Percentiles rank a stretch among this genome's conserved stretches.
These are phyloP conservation scores for Cebidichthys violaceus DNA, from an alignment of 2,113 vertebrate species.

Conservation along the genomic window DNA sequence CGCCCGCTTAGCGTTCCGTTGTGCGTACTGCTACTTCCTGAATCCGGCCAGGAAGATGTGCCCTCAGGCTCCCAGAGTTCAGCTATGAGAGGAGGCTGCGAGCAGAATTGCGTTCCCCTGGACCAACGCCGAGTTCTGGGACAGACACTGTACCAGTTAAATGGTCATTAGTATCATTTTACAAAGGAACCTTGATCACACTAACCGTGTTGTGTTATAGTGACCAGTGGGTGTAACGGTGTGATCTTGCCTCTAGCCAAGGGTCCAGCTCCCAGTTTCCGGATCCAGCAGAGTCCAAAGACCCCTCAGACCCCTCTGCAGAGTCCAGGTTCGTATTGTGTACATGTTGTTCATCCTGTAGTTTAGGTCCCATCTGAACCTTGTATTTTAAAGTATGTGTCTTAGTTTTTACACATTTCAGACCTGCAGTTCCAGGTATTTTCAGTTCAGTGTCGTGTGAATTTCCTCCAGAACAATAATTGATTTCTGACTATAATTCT, in stretches of 20 bases:
- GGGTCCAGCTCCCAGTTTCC: constrained; percentile 79
- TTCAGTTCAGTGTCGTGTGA: no score
- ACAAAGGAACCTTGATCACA: constrained; percentile 7
- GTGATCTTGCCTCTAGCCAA: constrained; percentile 74
- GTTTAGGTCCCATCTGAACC: no score
- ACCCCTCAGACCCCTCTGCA: constrained; percentile 55
- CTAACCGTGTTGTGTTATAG: not conserved
- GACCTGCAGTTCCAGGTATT: not conserved
- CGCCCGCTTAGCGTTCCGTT: constrained; percentile 88
- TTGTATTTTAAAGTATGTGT: no score
- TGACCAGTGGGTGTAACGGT: constrained; percentile 52
- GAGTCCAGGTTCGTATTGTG: constrained; percentile 72
- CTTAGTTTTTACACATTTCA: no score
- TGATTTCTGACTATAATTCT: no score
- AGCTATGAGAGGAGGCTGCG: constrained; percentile 88
- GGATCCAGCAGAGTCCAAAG: constrained; percentile 69
- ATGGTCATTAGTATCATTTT: not conserved
- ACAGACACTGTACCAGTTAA: constrained; percentile 37
- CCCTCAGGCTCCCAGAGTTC: constrained; percentile 94
- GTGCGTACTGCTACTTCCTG: constrained; percentile 97
- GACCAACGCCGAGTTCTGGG: constrained; percentile 60
- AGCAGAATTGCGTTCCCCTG: constrained; percentile 72
- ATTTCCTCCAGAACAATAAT: no score
- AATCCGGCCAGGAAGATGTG: constrained; percentile 97
- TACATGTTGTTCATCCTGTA: no score